A percentile compares a stretch with the other conserved stretches of the same genome.
Evolutionary conservation across 2,888 invertebrate genomes (phyloP).

Genomic region (Andrena camellia): DNA sequence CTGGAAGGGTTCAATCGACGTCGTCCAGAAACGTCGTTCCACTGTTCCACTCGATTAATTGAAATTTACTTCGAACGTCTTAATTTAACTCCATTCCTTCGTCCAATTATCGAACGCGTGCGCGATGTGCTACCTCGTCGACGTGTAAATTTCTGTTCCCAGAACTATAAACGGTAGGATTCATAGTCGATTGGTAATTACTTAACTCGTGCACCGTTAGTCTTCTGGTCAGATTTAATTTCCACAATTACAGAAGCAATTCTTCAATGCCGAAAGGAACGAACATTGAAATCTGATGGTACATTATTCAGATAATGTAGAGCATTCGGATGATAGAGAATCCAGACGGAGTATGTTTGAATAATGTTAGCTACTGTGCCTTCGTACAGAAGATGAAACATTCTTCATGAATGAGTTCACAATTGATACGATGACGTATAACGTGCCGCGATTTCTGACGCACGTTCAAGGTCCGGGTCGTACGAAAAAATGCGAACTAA

Average conservation of each 20-base stretch:
- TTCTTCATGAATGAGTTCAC: slow-evolving; percentile 6
- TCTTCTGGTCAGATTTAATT: too few relatives aligned
- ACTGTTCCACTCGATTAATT: slow-evolving; percentile 53
- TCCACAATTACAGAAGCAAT: too few relatives aligned
- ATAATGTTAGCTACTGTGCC: too few relatives aligned
- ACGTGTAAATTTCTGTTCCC: background rate
- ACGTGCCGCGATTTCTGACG: slow-evolving; percentile 20
- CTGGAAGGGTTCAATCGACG: slow-evolving; percentile 56
- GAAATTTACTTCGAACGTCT: slow-evolving; percentile 49
- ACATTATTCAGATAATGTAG: too few relatives aligned
- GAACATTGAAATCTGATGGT: too few relatives aligned
- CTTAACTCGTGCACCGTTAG: background rate
- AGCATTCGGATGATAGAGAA: too few relatives aligned
- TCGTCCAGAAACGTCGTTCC: slow-evolving; percentile 36
- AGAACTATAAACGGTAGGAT: background rate
- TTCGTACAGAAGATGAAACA: background rate
- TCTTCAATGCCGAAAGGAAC: too few relatives aligned
- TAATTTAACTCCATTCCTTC: slow-evolving; percentile 41
- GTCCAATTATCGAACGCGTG: slow-evolving; percentile 33
- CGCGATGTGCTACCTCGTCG: background rate
- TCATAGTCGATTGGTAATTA: background rate
- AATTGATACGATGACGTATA: background rate
- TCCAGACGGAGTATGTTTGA: too few relatives aligned
- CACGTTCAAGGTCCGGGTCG: slow-evolving; percentile 72
- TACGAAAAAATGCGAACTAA: slow-evolving; percentile 50